A percentile compares a stretch with the other conserved stretches of the same genome.
These are phyloP conservation scores for Lucilia cuprina DNA, from an alignment of 1,140 invertebrate species.

Conservation along the genomic window DNA sequence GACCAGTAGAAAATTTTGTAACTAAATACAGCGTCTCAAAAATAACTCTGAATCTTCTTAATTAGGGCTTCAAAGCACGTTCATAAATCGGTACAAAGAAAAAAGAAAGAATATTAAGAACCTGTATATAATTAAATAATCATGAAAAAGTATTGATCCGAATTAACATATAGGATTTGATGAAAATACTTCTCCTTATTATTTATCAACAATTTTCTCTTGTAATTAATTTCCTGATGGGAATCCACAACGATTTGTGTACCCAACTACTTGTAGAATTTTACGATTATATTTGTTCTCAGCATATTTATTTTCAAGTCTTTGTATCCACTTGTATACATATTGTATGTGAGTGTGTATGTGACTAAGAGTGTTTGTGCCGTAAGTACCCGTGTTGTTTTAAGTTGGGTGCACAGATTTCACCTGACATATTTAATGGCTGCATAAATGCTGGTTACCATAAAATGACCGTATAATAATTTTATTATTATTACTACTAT, in stretches of 20 bases:
- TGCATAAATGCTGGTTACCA: constrained; percentile 47
- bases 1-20: background rate
- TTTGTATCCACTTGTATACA: background rate
- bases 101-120: too few relatives aligned
- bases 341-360: background rate
- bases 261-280: background rate
- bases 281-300: background rate
- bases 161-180: too few relatives aligned
- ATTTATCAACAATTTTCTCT: too few relatives aligned
- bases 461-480: constrained; percentile 43
- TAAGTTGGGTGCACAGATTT: constrained; percentile 35
- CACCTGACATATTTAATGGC: constrained; percentile 52
- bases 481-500: constrained; percentile 24
- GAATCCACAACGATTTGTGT: background rate
- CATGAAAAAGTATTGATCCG: too few relatives aligned
- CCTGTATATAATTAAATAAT: too few relatives aligned
- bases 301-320: background rate
- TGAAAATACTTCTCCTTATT: too few relatives aligned
- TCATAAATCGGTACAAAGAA: too few relatives aligned
- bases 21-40: too few relatives aligned
- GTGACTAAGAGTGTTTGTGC: background rate
- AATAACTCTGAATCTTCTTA: too few relatives aligned
- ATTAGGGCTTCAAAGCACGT: too few relatives aligned
- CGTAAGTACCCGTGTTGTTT: background rate
- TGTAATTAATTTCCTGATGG: background rate